Conservation (phyloP, 2,888 invertebrate species). For the Cabera pusaria region DNA sequence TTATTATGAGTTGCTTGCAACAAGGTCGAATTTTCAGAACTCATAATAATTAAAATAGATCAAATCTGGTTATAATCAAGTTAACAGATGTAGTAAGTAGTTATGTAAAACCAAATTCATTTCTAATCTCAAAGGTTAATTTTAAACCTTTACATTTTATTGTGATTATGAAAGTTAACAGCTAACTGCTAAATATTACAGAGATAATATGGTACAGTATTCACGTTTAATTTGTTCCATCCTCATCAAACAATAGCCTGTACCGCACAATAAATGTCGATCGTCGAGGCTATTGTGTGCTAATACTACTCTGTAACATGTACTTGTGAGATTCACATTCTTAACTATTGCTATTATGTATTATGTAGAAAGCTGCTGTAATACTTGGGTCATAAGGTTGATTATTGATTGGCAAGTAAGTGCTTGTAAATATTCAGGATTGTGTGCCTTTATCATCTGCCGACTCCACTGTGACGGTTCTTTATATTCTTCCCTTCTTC, state of each 20-base stretch:
- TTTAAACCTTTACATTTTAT: no score
- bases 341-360: slow-evolving; percentile 9
- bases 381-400: neutral
- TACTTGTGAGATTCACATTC: slow-evolving; percentile 19
- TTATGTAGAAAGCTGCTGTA: neutral
- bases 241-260: slow-evolving; percentile 30
- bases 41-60: no score
- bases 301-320: slow-evolving; percentile 34
- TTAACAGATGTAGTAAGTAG: no score
- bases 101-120: no score
- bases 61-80: no score
- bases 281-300: slow-evolving; percentile 39
- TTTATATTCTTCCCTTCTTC: no score
- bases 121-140: no score
- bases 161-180: slow-evolving; percentile 16
- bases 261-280: slow-evolving; percentile 37
- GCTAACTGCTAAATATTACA: slow-evolving; percentile 13
- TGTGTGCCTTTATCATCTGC: no score
- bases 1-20: no score
- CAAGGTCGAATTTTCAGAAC: no score
- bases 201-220: slow-evolving; percentile 12
- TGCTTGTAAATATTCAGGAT: no score
- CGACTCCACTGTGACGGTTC: no score
- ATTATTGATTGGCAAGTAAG: neutral
- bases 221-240: slow-evolving; percentile 20